Evolutionary conservation across 2,888 invertebrate species (phyloP).

Genomic region (Lithophane socia): DNA sequence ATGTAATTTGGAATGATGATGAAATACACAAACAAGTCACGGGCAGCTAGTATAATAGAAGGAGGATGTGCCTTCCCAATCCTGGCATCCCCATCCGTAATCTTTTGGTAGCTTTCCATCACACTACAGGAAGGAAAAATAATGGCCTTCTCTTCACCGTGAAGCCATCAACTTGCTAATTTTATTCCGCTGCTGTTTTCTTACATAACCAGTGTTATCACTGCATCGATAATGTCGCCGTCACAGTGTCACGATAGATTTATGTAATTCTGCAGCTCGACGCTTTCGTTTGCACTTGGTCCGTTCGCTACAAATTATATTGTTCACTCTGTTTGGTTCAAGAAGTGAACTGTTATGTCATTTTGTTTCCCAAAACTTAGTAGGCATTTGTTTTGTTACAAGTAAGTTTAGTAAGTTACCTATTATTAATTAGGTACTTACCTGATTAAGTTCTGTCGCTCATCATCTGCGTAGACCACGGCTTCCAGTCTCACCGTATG

Average conservation of each 20-base stretch:
- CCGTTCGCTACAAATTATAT: conserved; percentile 59
- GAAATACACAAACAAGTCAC: too few species aligned
- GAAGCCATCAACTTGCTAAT: conserved; percentile 27
- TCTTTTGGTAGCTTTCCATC: neutral
- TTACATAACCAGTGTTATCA: conserved; percentile 51
- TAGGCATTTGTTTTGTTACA: neutral
- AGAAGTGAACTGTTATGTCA: conserved; percentile 52
- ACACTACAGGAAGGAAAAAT: neutral
- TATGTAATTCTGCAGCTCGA: conserved; percentile 74
- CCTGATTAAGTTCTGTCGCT: neutral
- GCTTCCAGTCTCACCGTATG: neutral
- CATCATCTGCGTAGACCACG: neutral
- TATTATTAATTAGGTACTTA: neutral
- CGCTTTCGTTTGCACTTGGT: conserved; percentile 75
- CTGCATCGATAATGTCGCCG: conserved; percentile 37
- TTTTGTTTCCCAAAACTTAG: conserved; percentile 15
- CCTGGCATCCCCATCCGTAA: neutral
- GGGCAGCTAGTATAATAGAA: too few species aligned
- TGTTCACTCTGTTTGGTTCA: conserved; percentile 51
- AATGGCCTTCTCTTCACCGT: conserved; percentile 7
- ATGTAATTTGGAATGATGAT: too few species aligned
- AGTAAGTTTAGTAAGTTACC: neutral
- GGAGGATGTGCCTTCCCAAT: too few species aligned
- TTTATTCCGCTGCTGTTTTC: conserved; percentile 10
- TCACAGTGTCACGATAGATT: conserved; percentile 38